Evolutionary conservation across 2,113 vertebrate species (phyloP).

Genomic region (Cinclus mexicanus): DNA sequence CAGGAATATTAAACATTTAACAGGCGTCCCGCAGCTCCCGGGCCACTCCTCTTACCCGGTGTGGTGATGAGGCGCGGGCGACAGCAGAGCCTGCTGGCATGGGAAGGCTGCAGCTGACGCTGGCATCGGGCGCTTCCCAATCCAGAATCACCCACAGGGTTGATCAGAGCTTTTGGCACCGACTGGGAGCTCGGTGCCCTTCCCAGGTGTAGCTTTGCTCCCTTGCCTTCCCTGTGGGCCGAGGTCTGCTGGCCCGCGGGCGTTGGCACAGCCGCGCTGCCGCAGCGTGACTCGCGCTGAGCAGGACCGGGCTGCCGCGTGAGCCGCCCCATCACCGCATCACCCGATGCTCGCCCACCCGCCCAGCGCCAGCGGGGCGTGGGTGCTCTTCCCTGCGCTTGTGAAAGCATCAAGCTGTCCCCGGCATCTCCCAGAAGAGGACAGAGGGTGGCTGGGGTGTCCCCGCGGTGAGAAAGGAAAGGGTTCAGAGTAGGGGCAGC

Average conservation of each 20-base stretch:
- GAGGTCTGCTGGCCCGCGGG: neutral
- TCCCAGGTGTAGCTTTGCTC: neutral
- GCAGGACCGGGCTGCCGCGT: slow-evolving; percentile 29
- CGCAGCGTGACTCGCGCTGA: slow-evolving; percentile 40
- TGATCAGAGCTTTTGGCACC: fast-evolving
- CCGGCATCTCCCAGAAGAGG: neutral
- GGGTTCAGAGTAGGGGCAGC: neutral
- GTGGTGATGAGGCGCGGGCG: neutral
- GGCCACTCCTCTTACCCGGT: neutral
- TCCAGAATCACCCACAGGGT: neutral
- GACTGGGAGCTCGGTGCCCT: neutral
- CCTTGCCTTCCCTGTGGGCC: neutral
- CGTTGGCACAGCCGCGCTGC: neutral
- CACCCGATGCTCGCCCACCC: slow-evolving; percentile 54
- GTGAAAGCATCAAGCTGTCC: neutral
- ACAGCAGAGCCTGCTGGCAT: neutral
- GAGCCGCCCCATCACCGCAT: slow-evolving; percentile 49
- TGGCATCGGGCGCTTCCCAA: neutral
- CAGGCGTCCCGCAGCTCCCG: neutral
- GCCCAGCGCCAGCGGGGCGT: neutral
- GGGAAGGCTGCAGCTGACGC: neutral
- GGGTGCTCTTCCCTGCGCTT: slow-evolving; percentile 23
- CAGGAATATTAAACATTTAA: slow-evolving; percentile 42
- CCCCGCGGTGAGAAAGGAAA: neutral
- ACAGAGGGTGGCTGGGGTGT: neutral